Conservation (phyloP, 2,113 vertebrate species). For the Ictidomys tridecemlineatus region DNA sequence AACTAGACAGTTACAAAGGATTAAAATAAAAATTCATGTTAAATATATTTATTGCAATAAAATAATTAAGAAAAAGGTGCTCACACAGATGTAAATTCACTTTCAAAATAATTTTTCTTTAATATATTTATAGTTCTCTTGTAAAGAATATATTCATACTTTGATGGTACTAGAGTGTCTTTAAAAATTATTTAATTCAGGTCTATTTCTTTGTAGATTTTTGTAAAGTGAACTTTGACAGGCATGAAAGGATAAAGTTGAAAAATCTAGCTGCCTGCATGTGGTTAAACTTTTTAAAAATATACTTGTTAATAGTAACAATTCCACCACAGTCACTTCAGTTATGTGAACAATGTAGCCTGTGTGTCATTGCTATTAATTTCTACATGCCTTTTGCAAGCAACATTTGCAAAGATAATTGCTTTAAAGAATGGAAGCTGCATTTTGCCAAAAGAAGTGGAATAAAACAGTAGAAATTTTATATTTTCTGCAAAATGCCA, state of each 20-base stretch:
- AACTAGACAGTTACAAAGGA: background rate
- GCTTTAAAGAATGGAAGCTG: conserved; percentile 25
- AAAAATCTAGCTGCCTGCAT: background rate
- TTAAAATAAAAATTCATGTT: background rate
- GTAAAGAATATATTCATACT: background rate
- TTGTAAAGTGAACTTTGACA: conserved; percentile 34
- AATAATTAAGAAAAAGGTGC: background rate
- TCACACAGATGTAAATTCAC: background rate
- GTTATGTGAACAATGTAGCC: conserved; percentile 31
- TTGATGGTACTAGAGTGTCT: background rate
- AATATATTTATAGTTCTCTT: background rate
- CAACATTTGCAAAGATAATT: background rate
- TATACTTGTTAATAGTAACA: background rate
- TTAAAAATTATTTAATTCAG: background rate
- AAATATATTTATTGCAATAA: background rate
- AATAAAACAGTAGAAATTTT: conserved; percentile 33
- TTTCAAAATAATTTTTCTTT: conserved; percentile 10
- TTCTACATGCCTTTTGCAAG: conserved; percentile 6
- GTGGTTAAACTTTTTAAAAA: background rate
- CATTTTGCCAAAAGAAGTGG: background rate
- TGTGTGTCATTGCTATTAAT: conserved; percentile 8
- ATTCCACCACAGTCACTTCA: background rate
- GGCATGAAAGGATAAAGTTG: background rate
- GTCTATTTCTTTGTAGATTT: background rate
- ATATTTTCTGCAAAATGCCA: conserved; percentile 53